These are phyloP conservation scores for Tipula vernalis DNA, from an alignment of 2,888 invertebrate species.

Conservation along the genomic window DNA sequence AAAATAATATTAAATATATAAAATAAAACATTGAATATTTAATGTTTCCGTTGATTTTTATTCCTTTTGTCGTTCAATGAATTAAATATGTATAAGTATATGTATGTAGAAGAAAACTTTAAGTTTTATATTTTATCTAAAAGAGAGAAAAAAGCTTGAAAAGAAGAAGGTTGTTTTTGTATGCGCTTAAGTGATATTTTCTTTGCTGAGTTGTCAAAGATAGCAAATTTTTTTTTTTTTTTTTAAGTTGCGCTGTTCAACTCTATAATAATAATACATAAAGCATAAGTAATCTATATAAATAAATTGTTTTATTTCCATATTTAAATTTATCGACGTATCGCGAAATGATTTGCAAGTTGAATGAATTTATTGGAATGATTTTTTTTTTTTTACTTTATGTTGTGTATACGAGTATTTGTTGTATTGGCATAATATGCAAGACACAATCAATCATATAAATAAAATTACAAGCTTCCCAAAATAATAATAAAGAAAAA, in stretches of 20 bases:
- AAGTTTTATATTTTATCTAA: not conserved
- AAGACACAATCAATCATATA: not conserved
- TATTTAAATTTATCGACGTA: not conserved
- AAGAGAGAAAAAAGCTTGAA: not conserved
- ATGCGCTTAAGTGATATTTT: constrained; percentile 6
- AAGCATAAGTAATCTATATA: constrained; percentile 9
- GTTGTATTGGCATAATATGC: not conserved
- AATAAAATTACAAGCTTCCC: not conserved
- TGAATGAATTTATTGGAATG: not conserved
- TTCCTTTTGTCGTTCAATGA: constrained; percentile 9
- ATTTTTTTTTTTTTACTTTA: not conserved
- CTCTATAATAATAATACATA: not conserved
- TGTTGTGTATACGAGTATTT: too few relatives aligned
- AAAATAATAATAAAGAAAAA: not conserved
- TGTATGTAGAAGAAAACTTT: not conserved
- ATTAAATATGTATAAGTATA: not conserved
- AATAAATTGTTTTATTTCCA: constrained; percentile 6
- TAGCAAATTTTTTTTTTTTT: not conserved
- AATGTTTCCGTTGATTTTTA: constrained; percentile 13
- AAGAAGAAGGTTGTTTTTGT: not conserved
- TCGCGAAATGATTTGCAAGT: not conserved
- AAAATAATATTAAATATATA: not conserved
- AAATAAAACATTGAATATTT: constrained; percentile 12
- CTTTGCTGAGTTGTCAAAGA: constrained; percentile 7
- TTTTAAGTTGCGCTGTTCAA: not conserved